Base-by-base conservation (phyloP, 2,888 invertebrate species). In the Brassicogethes aeneus region DNA sequence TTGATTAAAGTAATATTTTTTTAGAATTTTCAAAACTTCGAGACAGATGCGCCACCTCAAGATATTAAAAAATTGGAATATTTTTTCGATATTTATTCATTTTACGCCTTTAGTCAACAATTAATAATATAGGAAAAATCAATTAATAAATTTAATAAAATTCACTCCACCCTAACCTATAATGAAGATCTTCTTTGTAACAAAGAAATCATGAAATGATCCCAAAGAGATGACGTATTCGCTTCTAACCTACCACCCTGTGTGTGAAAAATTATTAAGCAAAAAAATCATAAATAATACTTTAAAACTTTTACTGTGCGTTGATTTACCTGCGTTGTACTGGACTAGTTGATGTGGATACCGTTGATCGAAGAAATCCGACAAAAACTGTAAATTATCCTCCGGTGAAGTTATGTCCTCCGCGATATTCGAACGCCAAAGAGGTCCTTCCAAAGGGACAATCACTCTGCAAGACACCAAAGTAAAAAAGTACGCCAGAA, bases 371-470 rank as follows among this genome's bases (percentile, higher is more conserved):
- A 48, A 46, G 15, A 43, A 35, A 16, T 52, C 48, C 8, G 50
- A 40, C 34, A 47, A 36, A 14, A 44, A 45, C 32, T 41, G 47
- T 23, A 44, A 38, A 13, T 45, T 39, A 29, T 52, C 45, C 36
- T 51, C 46, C 2, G 47, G 43, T 3, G 47, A 37, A 17, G 45
- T 44, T 8, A 52, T 39, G 3, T 47, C 40, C 16, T 52, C 47
- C 29, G 47, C 42, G 3, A 53, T 30, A 17, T 40, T 47, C 12
- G 48, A 42, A 17, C 48, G 44, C 59, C 58, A 61, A 43, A 57
- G 50, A 7, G 58, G 54, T 1, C 51, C 55, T 41, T 57, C 56
- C 10, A 50, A 15, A 8, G 49, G 50, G 15, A 54, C 57, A 44
- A 54, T 44, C 3, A 56, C 50, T 43, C 47, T 52, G 30, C 50